Percentiles rank a stretch among this genome's conserved stretches.
Conservation (phyloP, 1,140 invertebrate species). For the Ruditapes philippinarum region DNA sequence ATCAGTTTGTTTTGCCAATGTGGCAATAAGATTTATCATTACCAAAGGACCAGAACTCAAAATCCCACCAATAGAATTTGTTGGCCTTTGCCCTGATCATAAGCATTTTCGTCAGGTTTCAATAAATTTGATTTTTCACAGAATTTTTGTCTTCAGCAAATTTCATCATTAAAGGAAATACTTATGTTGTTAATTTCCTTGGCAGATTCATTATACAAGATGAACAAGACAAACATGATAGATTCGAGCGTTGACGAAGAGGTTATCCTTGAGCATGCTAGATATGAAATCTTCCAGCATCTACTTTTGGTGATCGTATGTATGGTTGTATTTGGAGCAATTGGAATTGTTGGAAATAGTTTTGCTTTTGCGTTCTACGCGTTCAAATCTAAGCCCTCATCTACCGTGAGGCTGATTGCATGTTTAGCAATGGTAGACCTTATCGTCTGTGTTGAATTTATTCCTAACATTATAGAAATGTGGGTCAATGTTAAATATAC, state of each 20-base stretch:
- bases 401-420: not conserved
- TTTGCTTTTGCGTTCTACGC: conserved; percentile 19
- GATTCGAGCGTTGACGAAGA: not conserved
- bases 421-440: conserved; percentile 8
- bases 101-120: no score
- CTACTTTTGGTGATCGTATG: not conserved
- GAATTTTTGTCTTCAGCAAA: no score
- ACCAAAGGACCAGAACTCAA: no score
- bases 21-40: no score
- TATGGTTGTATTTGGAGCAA: not conserved
- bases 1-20: no score
- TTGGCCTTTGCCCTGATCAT: no score
- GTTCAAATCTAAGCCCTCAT: not conserved
- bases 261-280: not conserved
- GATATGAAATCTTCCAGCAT: not conserved
- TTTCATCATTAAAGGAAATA: no score
- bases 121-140: no score
- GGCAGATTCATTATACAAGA: no score
- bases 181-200: no score
- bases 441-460: conserved; percentile 1
- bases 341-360: conserved; percentile 22
- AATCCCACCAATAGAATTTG: no score
- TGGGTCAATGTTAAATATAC: conserved; percentile 23
- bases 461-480: conserved; percentile 35
- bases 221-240: not conserved